Evolutionary conservation across 2,113 vertebrate species (phyloP).

Genomic region (Pterocles orientalis): DNA sequence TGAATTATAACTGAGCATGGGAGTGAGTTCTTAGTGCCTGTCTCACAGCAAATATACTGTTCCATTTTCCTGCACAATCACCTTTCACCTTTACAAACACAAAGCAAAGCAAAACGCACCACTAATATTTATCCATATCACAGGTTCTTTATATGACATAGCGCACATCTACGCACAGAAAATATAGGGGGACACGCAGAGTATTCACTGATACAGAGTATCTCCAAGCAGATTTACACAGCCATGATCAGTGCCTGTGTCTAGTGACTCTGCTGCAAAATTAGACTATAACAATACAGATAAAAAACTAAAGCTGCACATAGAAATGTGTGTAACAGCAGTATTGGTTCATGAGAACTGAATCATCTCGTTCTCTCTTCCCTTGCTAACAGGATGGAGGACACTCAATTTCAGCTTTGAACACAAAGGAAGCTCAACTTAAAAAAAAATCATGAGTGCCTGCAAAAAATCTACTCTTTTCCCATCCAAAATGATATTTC

Average conservation of each 20-base stretch:
- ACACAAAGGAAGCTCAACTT: neutral
- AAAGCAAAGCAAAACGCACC: constrained; percentile 68
- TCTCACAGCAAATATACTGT: constrained; percentile 76
- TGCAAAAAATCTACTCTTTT: neutral
- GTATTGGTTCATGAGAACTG: neutral
- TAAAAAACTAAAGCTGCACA: neutral
- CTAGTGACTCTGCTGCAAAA: constrained; percentile 46
- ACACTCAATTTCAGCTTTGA: constrained; percentile 1
- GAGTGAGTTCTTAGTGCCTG: constrained; percentile 75
- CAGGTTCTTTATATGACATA: constrained; percentile 32
- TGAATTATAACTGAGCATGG: constrained; percentile 85
- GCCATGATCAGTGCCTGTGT: constrained; percentile 9
- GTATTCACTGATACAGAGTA: neutral
- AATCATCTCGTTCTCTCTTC: constrained; percentile 29
- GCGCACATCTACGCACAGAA: neutral
- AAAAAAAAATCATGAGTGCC: neutral
- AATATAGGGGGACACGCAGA: neutral
- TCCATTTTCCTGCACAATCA: constrained; percentile 77
- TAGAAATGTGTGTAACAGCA: constrained; percentile 31
- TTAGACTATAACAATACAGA: constrained; percentile 18
- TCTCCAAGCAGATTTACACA: constrained; percentile 13
- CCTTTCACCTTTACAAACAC: constrained; percentile 78
- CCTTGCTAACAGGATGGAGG: constrained; percentile 44
- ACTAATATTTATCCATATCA: constrained; percentile 70
- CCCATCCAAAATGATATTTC: neutral